Conservation (phyloP, 2,113 vertebrate genomes). For the Vidua macroura region DNA sequence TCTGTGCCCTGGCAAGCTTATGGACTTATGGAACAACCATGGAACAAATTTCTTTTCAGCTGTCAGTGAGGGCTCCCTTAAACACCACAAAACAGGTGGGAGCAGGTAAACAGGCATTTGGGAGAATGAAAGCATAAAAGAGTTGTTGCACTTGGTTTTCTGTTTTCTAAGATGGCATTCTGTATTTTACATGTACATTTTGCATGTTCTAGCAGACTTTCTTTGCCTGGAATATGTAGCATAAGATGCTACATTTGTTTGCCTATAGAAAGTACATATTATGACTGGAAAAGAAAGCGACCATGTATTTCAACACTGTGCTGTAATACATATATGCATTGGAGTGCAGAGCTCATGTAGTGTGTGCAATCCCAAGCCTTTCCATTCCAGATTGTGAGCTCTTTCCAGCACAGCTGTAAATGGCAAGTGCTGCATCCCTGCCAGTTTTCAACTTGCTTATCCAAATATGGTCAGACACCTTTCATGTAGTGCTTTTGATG, state of each 20-base stretch:
- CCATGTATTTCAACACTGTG: not conserved
- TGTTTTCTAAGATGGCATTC: not conserved
- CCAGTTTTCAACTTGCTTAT: not conserved
- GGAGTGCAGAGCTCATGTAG: not conserved
- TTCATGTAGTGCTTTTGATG: not conserved
- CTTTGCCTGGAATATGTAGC: not conserved
- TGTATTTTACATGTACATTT: rapidly evolving
- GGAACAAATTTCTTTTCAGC: not conserved
- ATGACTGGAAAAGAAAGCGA: not conserved
- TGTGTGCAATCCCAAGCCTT: not conserved
- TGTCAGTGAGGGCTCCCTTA: not conserved
- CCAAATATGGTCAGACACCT: not conserved
- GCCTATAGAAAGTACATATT: not conserved
- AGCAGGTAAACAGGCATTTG: not conserved
- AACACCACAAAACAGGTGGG: not conserved
- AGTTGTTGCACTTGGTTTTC: not conserved
- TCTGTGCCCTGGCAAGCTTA: not conserved
- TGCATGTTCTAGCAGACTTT: not conserved
- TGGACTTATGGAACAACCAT: not conserved
- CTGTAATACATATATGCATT: not conserved
- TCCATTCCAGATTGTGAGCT: not conserved
- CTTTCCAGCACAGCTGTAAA: not conserved
- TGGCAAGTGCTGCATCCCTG: not conserved
- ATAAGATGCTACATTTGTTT: not conserved
- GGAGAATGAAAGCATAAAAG: not conserved